These are phyloP conservation scores for Xyliphius kryptos DNA, from an alignment of 2,113 vertebrate species.

Conservation along the genomic window DNA sequence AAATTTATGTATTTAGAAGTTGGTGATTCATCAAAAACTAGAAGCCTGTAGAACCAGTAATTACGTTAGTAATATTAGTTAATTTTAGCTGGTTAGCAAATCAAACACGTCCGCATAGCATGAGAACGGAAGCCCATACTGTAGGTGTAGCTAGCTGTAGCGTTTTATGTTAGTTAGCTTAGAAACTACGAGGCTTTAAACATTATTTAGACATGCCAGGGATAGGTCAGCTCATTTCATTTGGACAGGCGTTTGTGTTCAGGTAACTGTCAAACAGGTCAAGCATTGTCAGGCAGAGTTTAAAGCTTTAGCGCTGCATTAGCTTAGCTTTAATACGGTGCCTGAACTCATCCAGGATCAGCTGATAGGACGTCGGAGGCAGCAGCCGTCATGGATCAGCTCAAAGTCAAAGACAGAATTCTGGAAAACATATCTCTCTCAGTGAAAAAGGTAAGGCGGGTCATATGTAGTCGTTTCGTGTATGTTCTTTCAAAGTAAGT, in stretches of 20 bases:
- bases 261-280: background rate
- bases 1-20: too few species aligned
- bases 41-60: too few species aligned
- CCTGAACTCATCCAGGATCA: constrained; percentile 47
- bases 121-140: background rate
- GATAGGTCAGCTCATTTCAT: background rate
- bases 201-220: background rate
- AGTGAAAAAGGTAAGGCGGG: constrained; percentile 84
- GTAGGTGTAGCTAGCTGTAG: background rate
- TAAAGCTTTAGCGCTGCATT: background rate
- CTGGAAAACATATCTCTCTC: constrained; percentile 91
- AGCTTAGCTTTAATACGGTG: background rate
- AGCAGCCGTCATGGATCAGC: constrained; percentile 76
- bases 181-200: background rate
- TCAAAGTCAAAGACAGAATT: constrained; percentile 93
- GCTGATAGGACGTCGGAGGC: constrained; percentile 55
- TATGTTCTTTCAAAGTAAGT: too few species aligned
- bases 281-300: background rate
- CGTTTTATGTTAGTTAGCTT: background rate
- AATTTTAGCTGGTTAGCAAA: background rate
- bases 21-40: too few species aligned
- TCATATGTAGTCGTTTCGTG: too few species aligned
- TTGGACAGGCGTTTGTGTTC: background rate
- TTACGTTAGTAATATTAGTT: background rate
- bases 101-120: background rate